Base-by-base conservation (phyloP, 2,888 invertebrate genomes). In the Leptopilina myrica region DNA sequence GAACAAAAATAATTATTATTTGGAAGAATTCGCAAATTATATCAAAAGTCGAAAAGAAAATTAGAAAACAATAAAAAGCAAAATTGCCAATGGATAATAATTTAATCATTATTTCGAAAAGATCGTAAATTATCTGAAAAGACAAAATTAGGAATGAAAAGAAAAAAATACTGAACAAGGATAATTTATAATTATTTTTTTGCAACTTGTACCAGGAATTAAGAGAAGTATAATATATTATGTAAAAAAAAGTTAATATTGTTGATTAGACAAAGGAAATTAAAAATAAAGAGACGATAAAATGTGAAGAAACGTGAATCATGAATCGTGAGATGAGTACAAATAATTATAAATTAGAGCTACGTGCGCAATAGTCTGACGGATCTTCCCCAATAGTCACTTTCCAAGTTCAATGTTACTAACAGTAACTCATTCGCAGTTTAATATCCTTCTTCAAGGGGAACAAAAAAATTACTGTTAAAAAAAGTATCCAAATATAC, bases 391-490 rank as follows among this genome's bases (percentile, higher is more conserved):
- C 20, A 43, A 43, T 43, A 33, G 8, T 40, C 53, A 40, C 49
- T 73, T 56, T 73, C 53, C 73, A 73, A 73, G 73, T 56, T 73
- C 73, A 73, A 40, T 73, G 73, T 73, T 20, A 7, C 26, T 69
- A 43, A 43, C 43, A 43, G 11, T 69, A 53, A 73, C 26, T 73
- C 56, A 56, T 73, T 73, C 53, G 33, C 33, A 62, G 62, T 62
- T 33, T 62, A 62, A 20, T 73, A 53, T 69, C 53, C 69, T 56
- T 33, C 8, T 56, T 73, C 14, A 73, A 73, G n/a, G 14, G n/a
- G 14, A 53, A 20, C 20, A 20, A 53, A 69, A 49, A 49, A 11
- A 20, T 43, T 43, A 26, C 14, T 49, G 40, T 66, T 14, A 43
- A 73, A 56, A 14, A 26, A 5, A 69, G 11, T 53, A 11, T 56